Conservation (phyloP, 2,113 vertebrate species). For the Cebidichthys violaceus region DNA sequence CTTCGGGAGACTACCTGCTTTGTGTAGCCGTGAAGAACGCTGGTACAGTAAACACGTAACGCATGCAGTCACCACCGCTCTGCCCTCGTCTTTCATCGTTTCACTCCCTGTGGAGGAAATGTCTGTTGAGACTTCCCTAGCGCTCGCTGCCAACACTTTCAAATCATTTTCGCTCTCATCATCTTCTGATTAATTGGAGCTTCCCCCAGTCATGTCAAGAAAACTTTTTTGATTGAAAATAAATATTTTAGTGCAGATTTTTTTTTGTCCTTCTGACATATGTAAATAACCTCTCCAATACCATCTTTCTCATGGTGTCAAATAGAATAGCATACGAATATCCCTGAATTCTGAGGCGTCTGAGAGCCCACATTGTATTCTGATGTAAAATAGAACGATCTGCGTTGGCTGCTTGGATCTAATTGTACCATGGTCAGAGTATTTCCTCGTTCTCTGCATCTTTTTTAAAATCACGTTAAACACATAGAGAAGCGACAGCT, state of each 20-base stretch:
- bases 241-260: not conserved
- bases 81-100: constrained; percentile 36
- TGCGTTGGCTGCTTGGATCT: not conserved
- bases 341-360: constrained; percentile 2
- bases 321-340: not conserved
- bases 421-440: constrained; percentile 11
- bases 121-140: constrained; percentile 10
- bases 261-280: not conserved
- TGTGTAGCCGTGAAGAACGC: constrained; percentile 13
- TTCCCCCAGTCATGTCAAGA: not conserved
- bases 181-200: not conserved
- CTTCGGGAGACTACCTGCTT: constrained; percentile 25
- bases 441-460: not conserved
- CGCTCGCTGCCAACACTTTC: not conserved
- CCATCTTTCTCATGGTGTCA: constrained; percentile 1
- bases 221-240: constrained; percentile 3
- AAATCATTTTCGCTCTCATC: constrained; percentile 12
- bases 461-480: constrained; percentile 4
- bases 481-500: not conserved
- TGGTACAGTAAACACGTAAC: constrained; percentile 3
- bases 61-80: not conserved
- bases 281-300: constrained; percentile 1
- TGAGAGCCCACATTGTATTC: constrained; percentile 13
- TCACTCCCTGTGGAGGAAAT: not conserved
- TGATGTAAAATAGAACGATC: not conserved